phyloP scores from a whole-genome alignment of 2,888 invertebrate genomes.

The Drosophila robusta region DNA sequence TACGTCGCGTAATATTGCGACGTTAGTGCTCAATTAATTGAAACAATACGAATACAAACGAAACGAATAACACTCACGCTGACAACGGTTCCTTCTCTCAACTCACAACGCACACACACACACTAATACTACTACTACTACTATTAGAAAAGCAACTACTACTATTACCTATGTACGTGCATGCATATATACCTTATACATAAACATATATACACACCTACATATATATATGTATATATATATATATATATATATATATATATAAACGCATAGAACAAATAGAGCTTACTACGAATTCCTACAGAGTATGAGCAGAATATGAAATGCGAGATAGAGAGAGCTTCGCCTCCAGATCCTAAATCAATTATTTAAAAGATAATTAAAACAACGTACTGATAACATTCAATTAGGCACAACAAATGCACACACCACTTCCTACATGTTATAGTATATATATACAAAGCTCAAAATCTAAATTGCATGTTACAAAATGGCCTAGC shows the following conservation, averaged over 20 bases:
- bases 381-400: slow-evolving; percentile 40
- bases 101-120: slow-evolving; percentile 32
- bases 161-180: slow-evolving; percentile 20
- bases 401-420: slow-evolving; percentile 32
- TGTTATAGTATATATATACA: slow-evolving; percentile 10
- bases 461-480: slow-evolving; percentile 48
- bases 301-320: slow-evolving; percentile 37
- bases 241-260: slow-evolving; percentile 10
- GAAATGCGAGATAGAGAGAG: background rate
- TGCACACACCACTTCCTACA: slow-evolving; percentile 10
- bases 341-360: slow-evolving; percentile 24
- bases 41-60: slow-evolving; percentile 44
- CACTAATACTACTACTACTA: slow-evolving; percentile 19
- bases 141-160: slow-evolving; percentile 27
- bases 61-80: slow-evolving; percentile 33
- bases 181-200: slow-evolving; percentile 23
- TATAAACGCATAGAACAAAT: slow-evolving; percentile 60
- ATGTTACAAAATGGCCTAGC: slow-evolving; percentile 45
- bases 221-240: slow-evolving; percentile 11
- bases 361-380: slow-evolving; percentile 20
- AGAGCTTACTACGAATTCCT: slow-evolving; percentile 75
- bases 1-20: slow-evolving; percentile 26
- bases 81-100: slow-evolving; percentile 64
- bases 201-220: slow-evolving; percentile 13
- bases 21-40: slow-evolving; percentile 67